These are phyloP conservation scores for Allolobophora icterica DNA, from an alignment of 2,888 invertebrate species.

Conservation along the genomic window DNA sequence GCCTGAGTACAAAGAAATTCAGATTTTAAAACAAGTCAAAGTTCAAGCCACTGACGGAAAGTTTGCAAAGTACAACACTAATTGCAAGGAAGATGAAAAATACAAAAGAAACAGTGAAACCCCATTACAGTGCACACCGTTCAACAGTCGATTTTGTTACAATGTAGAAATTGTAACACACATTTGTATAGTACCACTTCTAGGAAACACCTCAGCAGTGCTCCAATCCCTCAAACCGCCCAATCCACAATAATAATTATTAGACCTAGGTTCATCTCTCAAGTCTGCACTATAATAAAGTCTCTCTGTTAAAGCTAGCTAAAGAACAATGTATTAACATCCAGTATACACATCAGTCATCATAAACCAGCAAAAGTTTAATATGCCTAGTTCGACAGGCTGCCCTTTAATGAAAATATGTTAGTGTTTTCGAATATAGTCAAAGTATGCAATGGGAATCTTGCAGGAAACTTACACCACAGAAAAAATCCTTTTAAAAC, in stretches of 20 bases:
- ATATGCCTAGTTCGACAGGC: neutral
- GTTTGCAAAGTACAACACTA: neutral
- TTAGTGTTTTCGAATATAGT: neutral
- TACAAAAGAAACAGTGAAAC: neutral
- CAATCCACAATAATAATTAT: neutral
- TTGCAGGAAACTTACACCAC: neutral
- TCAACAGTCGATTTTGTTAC: neutral
- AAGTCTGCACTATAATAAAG: constrained; percentile 10
- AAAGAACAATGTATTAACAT: neutral
- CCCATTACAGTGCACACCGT: neutral
- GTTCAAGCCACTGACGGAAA: neutral
- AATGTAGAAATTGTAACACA: neutral
- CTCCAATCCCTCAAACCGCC: neutral
- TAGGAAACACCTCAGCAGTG: neutral
- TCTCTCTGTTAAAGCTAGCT: neutral
- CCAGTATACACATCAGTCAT: neutral
- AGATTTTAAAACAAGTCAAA: neutral
- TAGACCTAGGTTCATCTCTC: neutral
- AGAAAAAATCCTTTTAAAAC: too few relatives aligned
- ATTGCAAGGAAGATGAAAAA: constrained; percentile 9
- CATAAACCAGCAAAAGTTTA: neutral
- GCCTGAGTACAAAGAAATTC: constrained; percentile 17
- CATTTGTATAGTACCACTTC: neutral
- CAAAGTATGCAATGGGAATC: neutral
- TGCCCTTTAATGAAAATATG: neutral